phyloP scores from a whole-genome alignment of 2,888 invertebrate genomes.

The Diogma glabrata region DNA sequence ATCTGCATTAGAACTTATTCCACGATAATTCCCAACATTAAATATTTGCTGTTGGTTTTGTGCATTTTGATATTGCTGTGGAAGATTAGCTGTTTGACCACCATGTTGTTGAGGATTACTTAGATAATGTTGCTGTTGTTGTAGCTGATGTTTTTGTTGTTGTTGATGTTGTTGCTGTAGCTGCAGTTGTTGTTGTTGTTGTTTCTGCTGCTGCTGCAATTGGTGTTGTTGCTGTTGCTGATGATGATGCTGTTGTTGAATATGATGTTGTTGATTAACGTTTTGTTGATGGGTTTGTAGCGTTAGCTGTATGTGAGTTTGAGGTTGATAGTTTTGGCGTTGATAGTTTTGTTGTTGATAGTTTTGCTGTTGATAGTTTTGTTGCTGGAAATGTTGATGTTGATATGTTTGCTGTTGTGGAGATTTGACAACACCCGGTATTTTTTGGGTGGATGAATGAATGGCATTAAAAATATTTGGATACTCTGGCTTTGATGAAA shows the following conservation, averaged over 20 bases:
- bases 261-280: neutral
- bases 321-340: constrained; percentile 7
- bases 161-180: neutral
- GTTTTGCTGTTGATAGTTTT: constrained; percentile 6
- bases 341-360: neutral
- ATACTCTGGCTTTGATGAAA: constrained; percentile 13
- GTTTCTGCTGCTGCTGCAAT: neutral
- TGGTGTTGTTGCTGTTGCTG: neutral
- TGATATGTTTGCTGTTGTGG: constrained; percentile 7
- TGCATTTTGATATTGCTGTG: too few species aligned
- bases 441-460: constrained; percentile 14
- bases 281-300: neutral
- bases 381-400: constrained; percentile 7
- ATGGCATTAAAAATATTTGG: constrained; percentile 15
- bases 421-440: constrained; percentile 9
- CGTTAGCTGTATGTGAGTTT: neutral
- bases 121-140: constrained; percentile 1
- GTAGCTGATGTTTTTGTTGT: neutral
- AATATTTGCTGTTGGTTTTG: too few species aligned
- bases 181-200: neutral
- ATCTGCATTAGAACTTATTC: too few species aligned
- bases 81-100: neutral
- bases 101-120: neutral
- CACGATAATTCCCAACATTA: too few species aligned
- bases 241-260: neutral